Percentiles rank a stretch among this genome's conserved stretches.
Evolutionary conservation across 2,888 invertebrate species (phyloP).

Genomic region (Eledona agricola): DNA sequence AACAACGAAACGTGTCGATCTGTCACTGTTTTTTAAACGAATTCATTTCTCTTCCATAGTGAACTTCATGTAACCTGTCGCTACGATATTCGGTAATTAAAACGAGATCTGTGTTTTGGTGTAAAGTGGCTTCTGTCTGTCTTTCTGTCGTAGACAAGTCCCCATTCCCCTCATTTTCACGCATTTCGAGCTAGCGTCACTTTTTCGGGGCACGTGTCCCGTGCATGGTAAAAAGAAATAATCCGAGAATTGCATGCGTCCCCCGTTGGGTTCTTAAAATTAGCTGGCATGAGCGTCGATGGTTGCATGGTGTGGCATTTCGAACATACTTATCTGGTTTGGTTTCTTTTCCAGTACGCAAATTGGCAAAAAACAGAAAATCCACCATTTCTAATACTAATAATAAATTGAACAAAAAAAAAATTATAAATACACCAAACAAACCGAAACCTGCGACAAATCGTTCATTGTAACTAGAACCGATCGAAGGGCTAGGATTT

Average conservation of each 20-base stretch:
- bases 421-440: constrained; percentile 40
- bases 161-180: constrained; percentile 23
- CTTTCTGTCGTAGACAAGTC: constrained; percentile 56
- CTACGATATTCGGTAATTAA: constrained; percentile 59
- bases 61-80: constrained; percentile 63
- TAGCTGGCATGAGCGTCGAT: constrained; percentile 29
- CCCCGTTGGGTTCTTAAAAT: constrained; percentile 2
- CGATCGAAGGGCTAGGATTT: constrained; percentile 25
- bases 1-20: constrained; percentile 15
- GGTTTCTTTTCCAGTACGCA: constrained; percentile 46
- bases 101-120: constrained; percentile 52
- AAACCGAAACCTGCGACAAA: constrained; percentile 36
- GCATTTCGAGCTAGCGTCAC: constrained; percentile 28
- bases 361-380: constrained; percentile 46
- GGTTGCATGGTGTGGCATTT: constrained; percentile 21
- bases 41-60: constrained; percentile 56
- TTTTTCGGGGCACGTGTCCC: constrained; percentile 2
- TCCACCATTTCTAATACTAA: constrained; percentile 44
- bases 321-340: constrained; percentile 20
- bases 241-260: neutral
- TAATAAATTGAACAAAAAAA: constrained; percentile 39
- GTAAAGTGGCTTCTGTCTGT: constrained; percentile 60
- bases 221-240: constrained; percentile 13
- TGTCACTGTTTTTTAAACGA: constrained; percentile 31
- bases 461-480: constrained; percentile 21